Evolutionary conservation across 2,888 invertebrate species (phyloP).

Genomic region (Sphinx pinastri): DNA sequence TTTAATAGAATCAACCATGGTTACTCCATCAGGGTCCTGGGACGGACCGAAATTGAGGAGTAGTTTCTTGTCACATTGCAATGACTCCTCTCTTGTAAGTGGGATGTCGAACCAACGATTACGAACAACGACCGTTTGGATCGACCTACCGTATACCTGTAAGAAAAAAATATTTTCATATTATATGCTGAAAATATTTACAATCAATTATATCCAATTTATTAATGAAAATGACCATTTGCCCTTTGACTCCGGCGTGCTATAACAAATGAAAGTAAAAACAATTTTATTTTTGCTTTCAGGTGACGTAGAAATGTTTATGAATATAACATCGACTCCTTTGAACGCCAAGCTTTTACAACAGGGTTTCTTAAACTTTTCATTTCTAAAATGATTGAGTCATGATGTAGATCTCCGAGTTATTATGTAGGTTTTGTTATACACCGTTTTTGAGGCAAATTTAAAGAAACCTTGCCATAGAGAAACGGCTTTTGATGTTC

Average conservation of each 20-base stretch:
- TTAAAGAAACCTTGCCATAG: no score
- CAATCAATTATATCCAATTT: background rate
- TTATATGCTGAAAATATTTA: background rate
- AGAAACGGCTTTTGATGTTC: background rate
- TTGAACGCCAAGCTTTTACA: conserved; percentile 8
- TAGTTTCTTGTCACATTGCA: conserved; percentile 96
- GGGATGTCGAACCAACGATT: conserved; percentile 98
- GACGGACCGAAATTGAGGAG: conserved; percentile 92
- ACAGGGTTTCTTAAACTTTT: background rate
- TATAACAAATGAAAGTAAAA: conserved; percentile 26
- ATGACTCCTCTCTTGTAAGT: conserved; percentile 95
- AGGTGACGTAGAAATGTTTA: background rate
- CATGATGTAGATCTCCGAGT: no score
- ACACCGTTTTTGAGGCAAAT: no score
- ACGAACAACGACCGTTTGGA: conserved; percentile 88
- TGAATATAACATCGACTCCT: background rate
- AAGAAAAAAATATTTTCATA: conserved; percentile 22
- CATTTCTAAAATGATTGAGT: no score
- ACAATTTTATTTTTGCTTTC: conserved; percentile 8
- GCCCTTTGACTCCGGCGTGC: conserved; percentile 23
- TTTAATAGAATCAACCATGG: conserved; percentile 97
- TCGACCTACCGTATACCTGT: conserved; percentile 88
- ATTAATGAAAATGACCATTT: conserved; percentile 17
- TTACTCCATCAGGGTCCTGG: conserved; percentile 93
- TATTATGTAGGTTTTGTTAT: no score